phyloP scores from a whole-genome alignment of 2,888 invertebrate genomes.

The Watsonalla binaria region DNA sequence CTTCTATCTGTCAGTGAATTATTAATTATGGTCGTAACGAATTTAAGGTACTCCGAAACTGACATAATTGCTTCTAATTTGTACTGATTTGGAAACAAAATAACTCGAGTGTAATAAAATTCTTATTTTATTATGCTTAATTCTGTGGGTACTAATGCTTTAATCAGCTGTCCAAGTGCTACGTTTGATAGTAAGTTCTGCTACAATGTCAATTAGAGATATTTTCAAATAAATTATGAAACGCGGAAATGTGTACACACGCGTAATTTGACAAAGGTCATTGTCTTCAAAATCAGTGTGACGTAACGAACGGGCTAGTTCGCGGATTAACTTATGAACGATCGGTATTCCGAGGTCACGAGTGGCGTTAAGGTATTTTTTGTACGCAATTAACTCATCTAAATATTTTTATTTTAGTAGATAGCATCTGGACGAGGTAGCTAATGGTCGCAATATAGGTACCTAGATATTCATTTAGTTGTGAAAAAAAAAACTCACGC shows the following conservation, averaged over 20 bases:
- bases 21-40: too few species aligned
- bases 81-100: not conserved
- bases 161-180: not conserved
- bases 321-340: not conserved
- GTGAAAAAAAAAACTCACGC: too few species aligned
- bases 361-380: not conserved
- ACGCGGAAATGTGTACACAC: conserved; percentile 1
- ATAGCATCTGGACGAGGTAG: too few species aligned
- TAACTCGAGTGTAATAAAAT: not conserved
- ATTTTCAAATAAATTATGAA: not conserved
- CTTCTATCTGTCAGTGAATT: too few species aligned
- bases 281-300: conserved; percentile 2
- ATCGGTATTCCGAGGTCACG: not conserved
- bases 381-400: not conserved
- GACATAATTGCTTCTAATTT: not conserved
- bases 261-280: conserved; percentile 3
- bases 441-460: too few species aligned
- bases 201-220: not conserved
- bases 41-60: not conserved
- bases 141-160: not conserved
- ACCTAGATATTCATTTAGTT: too few species aligned
- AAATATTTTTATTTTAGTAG: not conserved
- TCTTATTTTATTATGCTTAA: not conserved
- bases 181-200: not conserved
- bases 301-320: not conserved